Base-by-base conservation (phyloP, 2,888 invertebrate genomes). In the Drosophila robusta region DNA sequence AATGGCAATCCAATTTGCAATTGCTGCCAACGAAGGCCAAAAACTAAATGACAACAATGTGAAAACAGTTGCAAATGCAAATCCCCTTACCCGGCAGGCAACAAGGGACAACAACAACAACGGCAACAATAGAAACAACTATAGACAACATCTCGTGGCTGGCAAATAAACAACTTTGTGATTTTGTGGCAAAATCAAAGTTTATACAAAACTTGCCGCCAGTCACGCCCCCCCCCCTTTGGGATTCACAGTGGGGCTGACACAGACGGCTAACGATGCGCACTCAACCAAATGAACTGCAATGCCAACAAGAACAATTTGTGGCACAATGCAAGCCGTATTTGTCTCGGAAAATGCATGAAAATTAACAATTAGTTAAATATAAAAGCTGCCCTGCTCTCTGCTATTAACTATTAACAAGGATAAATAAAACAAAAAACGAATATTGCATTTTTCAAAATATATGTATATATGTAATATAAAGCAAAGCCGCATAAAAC, bases 261-360 rank as follows among this genome's bases (percentile, higher is more conserved):
- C 51, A 54, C 24, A 36, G 60, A 22, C 12, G 29, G 44, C 49
- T 55, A 56, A 55, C 68, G 60, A 57, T 41, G 60, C 45, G 60
- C 55, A 69, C 69, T 68, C 72, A 71, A 54, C 67, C 41, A 60
- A 72, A 65, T 72, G 65, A 57, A 41, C 51, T 56, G 32, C 58
- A 34, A 18, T 11, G 18, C 4, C 16, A 46, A 46, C 45, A 44
- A 26, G 26, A 45, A 54, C 54, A 39, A 63, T 52, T 32, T 18
- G 32, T 42, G 22, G 36, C 26, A 18, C 51, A 41, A 22, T 46
- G 8, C 12, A 4, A 51, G 24, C 32, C 41, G 38, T 22, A 67
- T 56, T 18, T 32, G 34, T 41, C 38, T 44, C 44, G 9, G 11
- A 47, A n/a, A 42, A 16, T 66, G 16, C 64, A 34, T 14, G 4